Conservation (phyloP, 2,888 invertebrate species). For the Drosophila glabriapex region DNA sequence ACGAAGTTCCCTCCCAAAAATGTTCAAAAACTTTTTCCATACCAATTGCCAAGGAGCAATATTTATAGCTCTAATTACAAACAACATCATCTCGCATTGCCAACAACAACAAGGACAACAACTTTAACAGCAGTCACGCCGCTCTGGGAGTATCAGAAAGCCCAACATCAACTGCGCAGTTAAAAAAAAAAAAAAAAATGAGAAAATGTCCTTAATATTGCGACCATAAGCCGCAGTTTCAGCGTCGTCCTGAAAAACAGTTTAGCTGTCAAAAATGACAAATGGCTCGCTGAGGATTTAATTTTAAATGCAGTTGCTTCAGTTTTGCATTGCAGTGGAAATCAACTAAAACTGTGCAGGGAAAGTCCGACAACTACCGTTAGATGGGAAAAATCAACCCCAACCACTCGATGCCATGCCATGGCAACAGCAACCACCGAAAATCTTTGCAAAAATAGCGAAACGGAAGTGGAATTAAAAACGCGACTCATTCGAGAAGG, state of each 20-base stretch:
- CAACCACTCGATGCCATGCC: conserved; percentile 6
- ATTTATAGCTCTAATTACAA: conserved; percentile 72
- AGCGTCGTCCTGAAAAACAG: conserved; percentile 56
- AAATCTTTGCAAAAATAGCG: conserved; percentile 51
- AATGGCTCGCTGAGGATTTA: conserved; percentile 77
- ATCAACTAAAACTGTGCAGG: conserved; percentile 63
- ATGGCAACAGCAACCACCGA: conserved; percentile 65
- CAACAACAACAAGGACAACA: conserved; percentile 42
- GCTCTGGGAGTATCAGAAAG: conserved; percentile 57
- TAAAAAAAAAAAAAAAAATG: neutral
- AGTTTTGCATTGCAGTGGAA: conserved; percentile 66
- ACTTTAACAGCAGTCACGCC: conserved; percentile 57
- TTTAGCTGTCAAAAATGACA: conserved; percentile 81
- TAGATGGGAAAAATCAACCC: conserved; percentile 48
- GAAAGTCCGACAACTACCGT: conserved; percentile 33
- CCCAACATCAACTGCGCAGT: conserved; percentile 32
- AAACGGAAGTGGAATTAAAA: conserved; percentile 64
- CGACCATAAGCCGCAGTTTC: conserved; percentile 69
- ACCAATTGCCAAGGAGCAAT: conserved; percentile 18
- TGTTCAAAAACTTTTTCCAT: conserved; percentile 5
- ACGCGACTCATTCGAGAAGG: conserved; percentile 48
- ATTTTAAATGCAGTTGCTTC: conserved; percentile 74
- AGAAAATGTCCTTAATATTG: conserved; percentile 43
- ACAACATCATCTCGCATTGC: conserved; percentile 61
- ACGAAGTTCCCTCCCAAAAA: neutral